A percentile compares a stretch with the other conserved stretches of the same genome.
Conservation (phyloP, 53 echinoderm and acorn worm genomes). For the Holothuria scabra region DNA sequence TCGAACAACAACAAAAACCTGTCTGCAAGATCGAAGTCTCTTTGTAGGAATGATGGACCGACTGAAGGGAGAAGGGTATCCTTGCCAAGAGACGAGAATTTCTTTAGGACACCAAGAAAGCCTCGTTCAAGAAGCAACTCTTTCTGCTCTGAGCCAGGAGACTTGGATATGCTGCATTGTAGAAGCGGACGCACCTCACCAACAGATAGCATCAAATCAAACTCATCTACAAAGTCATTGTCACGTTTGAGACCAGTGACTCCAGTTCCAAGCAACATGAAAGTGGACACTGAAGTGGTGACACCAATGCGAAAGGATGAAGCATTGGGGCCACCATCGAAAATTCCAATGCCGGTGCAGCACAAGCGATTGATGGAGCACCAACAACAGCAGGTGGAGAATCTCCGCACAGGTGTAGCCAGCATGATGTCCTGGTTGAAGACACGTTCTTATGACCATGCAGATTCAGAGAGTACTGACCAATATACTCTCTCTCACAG, state of each 20-base stretch:
- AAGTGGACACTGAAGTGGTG: conserved; percentile 66
- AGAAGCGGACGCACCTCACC: conserved; percentile 66
- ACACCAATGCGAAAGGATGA: conserved; percentile 75
- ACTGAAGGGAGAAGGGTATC: conserved; percentile 17
- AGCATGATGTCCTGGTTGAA: conserved; percentile 76
- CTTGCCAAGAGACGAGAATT: conserved; percentile 5
- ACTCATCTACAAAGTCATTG: conserved; percentile 60
- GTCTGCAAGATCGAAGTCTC: conserved; percentile 48
- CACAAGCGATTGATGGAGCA: conserved; percentile 73
- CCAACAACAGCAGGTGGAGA: conserved; percentile 56
- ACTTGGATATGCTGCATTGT: conserved; percentile 21
- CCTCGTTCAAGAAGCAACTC: conserved; percentile 43
- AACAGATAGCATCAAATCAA: conserved; percentile 65
- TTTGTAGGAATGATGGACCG: conserved; percentile 40
- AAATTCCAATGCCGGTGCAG: conserved; percentile 85
- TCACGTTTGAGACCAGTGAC: conserved; percentile 80
- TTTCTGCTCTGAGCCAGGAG: conserved; percentile 37
- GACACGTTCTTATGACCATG: conserved; percentile 58
- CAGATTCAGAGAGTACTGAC: conserved; percentile 50
- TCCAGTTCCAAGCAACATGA: conserved; percentile 81
- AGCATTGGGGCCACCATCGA: conserved; percentile 56
- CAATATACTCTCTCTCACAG: conserved; percentile 62
- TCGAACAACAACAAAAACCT: conserved; percentile 23
- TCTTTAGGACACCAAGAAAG: conserved; percentile 50
- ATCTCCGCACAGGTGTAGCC: conserved; percentile 67